phyloP scores from a whole-genome alignment of 2,797 vertebrate genomes.

The Pipistrellus pygmaeus region DNA sequence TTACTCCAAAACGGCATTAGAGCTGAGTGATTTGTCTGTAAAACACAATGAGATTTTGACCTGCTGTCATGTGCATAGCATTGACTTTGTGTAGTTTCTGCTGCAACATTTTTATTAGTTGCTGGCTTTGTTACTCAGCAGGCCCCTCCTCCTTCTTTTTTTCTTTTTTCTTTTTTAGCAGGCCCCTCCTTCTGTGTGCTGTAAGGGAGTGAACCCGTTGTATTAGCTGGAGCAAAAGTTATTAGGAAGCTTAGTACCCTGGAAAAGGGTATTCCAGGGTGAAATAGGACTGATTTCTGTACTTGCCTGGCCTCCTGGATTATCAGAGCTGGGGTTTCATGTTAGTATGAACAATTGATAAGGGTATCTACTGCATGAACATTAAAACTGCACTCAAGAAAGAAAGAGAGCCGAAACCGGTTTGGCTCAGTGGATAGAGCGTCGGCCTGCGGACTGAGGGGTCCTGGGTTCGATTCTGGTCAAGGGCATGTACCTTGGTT shows the following conservation, averaged over 20 bases:
- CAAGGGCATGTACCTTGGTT: too few relatives aligned
- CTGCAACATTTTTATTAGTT: constrained; percentile 72
- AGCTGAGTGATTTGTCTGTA: constrained; percentile 43
- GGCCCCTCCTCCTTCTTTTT: not conserved
- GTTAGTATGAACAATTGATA: constrained; percentile 23
- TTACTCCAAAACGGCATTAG: constrained; percentile 65
- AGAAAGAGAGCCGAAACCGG: not conserved
- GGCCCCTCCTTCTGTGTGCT: constrained; percentile 40
- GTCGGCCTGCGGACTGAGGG: too few relatives aligned
- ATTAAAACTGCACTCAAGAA: constrained; percentile 21
- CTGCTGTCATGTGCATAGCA: constrained; percentile 58
- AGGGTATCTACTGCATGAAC: not conserved
- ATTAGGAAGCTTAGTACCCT: constrained; percentile 54
- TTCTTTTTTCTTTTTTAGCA: not conserved
- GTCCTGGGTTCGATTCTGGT: too few relatives aligned
- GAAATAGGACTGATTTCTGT: constrained; percentile 49
- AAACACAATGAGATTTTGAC: constrained; percentile 67
- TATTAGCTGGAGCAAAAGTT: constrained; percentile 55
- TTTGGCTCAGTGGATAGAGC: too few relatives aligned
- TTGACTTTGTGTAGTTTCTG: constrained; percentile 67
- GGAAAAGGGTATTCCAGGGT: constrained; percentile 30
- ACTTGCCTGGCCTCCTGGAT: constrained; percentile 41
- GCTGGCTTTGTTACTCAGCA: constrained; percentile 48
- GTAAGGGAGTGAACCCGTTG: not conserved
- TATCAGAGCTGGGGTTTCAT: not conserved